Conservation (phyloP, 2,113 vertebrate species). For the Pipa parva region DNA sequence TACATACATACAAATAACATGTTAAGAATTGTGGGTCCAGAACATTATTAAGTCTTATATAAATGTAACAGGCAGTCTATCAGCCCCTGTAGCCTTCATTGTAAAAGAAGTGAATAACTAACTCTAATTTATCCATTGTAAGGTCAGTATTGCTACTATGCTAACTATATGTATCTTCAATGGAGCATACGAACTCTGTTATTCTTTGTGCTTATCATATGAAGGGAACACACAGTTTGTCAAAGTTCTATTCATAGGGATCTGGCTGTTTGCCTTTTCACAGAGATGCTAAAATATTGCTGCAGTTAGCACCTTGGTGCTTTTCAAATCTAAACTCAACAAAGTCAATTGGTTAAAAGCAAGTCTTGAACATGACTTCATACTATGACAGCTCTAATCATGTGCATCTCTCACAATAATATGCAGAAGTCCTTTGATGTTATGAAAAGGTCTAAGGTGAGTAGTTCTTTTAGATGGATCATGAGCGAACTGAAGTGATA, state of each 20-base stretch:
- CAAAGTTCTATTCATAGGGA: conserved; percentile 14
- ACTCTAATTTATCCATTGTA: too few relatives aligned
- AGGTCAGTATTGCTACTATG: conserved; percentile 16
- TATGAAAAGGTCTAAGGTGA: conserved; percentile 7
- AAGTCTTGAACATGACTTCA: conserved; percentile 40
- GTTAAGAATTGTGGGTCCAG: too few relatives aligned
- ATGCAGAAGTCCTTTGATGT: conserved; percentile 18
- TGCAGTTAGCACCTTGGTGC: conserved; percentile 31
- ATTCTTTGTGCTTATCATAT: conserved; percentile 11
- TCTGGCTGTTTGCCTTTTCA: conserved; percentile 23
- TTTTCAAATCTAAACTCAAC: conserved; percentile 19
- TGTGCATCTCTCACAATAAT: conserved; percentile 22
- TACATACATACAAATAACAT: too few relatives aligned
- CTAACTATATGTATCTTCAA: conserved; percentile 14
- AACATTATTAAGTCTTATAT: not conserved
- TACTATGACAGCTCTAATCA: conserved; percentile 14
- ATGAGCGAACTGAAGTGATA: conserved; percentile 1
- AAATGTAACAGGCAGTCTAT: too few relatives aligned
- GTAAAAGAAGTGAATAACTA: too few relatives aligned
- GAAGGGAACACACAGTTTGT: not conserved
- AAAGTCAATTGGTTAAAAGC: conserved; percentile 35
- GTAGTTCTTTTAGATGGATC: not conserved
- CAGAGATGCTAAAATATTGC: conserved; percentile 29
- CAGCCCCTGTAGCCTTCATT: too few relatives aligned
- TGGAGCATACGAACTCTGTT: conserved; percentile 2